A percentile compares a stretch with the other conserved stretches of the same genome.
These are phyloP conservation scores for Xanthorhoe spadicearia DNA, from an alignment of 2,888 invertebrate genomes.

Conservation along the genomic window DNA sequence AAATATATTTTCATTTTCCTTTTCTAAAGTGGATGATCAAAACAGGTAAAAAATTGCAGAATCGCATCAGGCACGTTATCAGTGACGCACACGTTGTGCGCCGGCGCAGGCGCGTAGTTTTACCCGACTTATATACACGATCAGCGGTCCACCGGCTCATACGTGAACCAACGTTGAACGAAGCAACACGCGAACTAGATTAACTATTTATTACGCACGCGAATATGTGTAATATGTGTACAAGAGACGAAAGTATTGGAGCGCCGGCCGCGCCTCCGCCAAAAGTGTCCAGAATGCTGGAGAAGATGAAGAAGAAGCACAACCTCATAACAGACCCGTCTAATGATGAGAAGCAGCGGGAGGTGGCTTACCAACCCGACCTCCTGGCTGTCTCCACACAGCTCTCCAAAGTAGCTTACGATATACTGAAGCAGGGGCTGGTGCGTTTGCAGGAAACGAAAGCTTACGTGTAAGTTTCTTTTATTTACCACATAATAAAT, in stretches of 20 bases:
- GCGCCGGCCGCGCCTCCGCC: slow-evolving; percentile 48
- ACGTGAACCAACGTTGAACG: slow-evolving; percentile 49
- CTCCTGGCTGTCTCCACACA: slow-evolving; percentile 79
- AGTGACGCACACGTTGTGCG: slow-evolving; percentile 42
- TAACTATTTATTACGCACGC: no score
- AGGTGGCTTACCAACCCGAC: slow-evolving; percentile 76
- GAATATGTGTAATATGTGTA: slow-evolving; percentile 79
- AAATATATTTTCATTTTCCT: not conserved
- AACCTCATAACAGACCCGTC: slow-evolving; percentile 72
- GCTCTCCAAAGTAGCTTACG: slow-evolving; percentile 71
- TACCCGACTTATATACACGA: slow-evolving; percentile 71
- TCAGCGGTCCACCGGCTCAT: slow-evolving; percentile 48
- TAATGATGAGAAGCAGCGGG: slow-evolving; percentile 66
- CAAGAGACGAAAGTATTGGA: slow-evolving; percentile 60
- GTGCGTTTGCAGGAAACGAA: slow-evolving; percentile 74
- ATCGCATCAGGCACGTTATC: slow-evolving; percentile 32
- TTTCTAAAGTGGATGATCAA: not conserved
- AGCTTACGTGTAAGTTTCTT: slow-evolving; percentile 75
- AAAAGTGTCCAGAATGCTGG: slow-evolving; percentile 56
- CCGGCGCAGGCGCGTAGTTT: slow-evolving; percentile 55
- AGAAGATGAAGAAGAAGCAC: slow-evolving; percentile 77
- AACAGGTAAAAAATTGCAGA: not conserved
- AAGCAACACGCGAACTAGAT: slow-evolving; percentile 20
- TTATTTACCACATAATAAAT: no score
- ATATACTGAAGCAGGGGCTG: slow-evolving; percentile 65